Percentiles rank a stretch among this genome's conserved stretches.
phyloP scores from a whole-genome alignment of 2,797 vertebrate genomes.

The Hypotaenidia okinawae region DNA sequence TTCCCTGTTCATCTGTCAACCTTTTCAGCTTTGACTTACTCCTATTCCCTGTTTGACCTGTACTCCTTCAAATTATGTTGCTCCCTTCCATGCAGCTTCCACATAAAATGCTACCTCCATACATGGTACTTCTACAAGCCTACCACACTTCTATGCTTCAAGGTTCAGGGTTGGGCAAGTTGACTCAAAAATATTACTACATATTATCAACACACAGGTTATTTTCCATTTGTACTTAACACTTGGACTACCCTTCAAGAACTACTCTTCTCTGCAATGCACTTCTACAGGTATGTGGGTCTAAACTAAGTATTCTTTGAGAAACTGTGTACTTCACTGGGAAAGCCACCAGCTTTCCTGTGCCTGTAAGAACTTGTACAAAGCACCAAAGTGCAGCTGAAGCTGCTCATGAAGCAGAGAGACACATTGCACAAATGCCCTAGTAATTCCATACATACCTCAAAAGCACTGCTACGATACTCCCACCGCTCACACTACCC shows the following conservation, averaged over 20 bases:
- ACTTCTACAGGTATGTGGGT: background rate
- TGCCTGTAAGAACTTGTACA: background rate
- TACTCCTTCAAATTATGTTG: background rate
- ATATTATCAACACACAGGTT: background rate
- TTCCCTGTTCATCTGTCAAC: constrained; percentile 22
- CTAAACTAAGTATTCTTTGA: background rate
- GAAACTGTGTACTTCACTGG: background rate
- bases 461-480: background rate
- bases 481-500: background rate
- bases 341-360: background rate
- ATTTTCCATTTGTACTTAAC: background rate
- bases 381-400: background rate
- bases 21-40: background rate
- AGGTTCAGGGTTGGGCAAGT: background rate
- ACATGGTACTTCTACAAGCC: background rate
- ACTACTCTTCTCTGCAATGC: background rate
- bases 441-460: rapidly evolving
- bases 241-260: background rate
- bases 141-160: background rate
- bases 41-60: background rate
- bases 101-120: background rate
- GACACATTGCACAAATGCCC: background rate
- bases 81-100: background rate
- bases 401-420: background rate
- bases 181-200: background rate